These are phyloP conservation scores for Microctenopoma stevenorrisi DNA, from an alignment of 2,797 vertebrate species.

Conservation along the genomic window DNA sequence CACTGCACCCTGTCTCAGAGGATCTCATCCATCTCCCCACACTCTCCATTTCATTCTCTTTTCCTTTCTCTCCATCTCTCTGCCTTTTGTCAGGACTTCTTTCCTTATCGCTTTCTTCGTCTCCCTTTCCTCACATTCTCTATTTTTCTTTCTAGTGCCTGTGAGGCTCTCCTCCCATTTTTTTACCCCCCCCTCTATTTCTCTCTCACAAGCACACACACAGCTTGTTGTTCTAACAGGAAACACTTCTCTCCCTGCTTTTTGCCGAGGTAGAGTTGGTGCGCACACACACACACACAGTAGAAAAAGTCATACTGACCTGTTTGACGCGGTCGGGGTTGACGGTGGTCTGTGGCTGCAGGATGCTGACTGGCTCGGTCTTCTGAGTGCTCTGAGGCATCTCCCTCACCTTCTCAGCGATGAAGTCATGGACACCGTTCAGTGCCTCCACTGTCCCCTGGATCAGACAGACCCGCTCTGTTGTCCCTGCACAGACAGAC, in stretches of 20 bases:
- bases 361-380: constrained; percentile 91
- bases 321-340: constrained; percentile 96
- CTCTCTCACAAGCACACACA: constrained; percentile 11
- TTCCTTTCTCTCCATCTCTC: not conserved
- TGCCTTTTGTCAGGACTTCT: not conserved
- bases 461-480: constrained; percentile 93
- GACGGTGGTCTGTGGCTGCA: constrained; percentile 94
- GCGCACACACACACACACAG: constrained; percentile 5
- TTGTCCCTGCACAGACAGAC: constrained; percentile 85
- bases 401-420: constrained; percentile 94
- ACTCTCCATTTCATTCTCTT: too few species aligned
- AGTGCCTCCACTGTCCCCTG: constrained; percentile 94
- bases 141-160: not conserved
- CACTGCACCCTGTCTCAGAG: constrained; percentile 5
- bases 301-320: constrained; percentile 76
- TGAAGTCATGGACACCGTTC: constrained; percentile 93
- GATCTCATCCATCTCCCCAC: constrained; percentile 10
- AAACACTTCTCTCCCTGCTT: constrained; percentile 11
- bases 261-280: not conserved
- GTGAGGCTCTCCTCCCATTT: not conserved
- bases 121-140: too few species aligned
- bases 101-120: not conserved
- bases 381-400: constrained; percentile 94
- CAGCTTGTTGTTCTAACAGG: constrained; percentile 6
- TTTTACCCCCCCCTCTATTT: not conserved